Evolutionary conservation across 2,888 invertebrate species (phyloP).

Genomic region (Lycia hirtaria): DNA sequence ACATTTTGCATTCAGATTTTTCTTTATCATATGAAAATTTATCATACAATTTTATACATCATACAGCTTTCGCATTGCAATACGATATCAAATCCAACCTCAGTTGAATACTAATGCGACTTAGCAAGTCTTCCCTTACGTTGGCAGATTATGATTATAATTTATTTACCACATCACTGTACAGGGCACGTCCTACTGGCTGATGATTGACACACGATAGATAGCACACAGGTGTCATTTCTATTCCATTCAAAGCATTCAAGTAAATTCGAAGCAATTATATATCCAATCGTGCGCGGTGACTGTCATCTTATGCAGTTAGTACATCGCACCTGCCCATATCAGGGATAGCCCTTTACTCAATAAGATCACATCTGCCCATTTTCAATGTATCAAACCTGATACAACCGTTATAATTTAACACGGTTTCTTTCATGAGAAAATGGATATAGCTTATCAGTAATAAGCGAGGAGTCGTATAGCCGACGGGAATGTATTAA

Average conservation of each 20-base stretch:
- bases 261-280: slow-evolving; percentile 31
- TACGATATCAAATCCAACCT: slow-evolving; percentile 36
- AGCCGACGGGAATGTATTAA: slow-evolving; percentile 28
- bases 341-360: slow-evolving; percentile 21
- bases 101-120: slow-evolving; percentile 47
- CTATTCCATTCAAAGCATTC: slow-evolving; percentile 39
- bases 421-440: not conserved
- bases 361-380: slow-evolving; percentile 31
- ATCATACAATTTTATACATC: slow-evolving; percentile 34
- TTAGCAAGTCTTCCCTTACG: slow-evolving; percentile 33
- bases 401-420: slow-evolving; percentile 10
- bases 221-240: slow-evolving; percentile 37
- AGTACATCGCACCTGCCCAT: slow-evolving; percentile 30
- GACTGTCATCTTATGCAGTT: slow-evolving; percentile 35
- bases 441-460: slow-evolving; percentile 3
- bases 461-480: slow-evolving; percentile 1
- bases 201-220: slow-evolving; percentile 44
- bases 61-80: slow-evolving; percentile 42
- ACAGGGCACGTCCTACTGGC: slow-evolving; percentile 36
- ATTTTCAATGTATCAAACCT: slow-evolving; percentile 23
- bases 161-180: slow-evolving; percentile 40
- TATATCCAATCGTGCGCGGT: slow-evolving; percentile 32
- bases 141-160: slow-evolving; percentile 44
- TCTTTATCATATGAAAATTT: not conserved
- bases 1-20: not conserved